phyloP scores from a whole-genome alignment of 2,888 invertebrate species.

The Tetheella fluctuosa region DNA sequence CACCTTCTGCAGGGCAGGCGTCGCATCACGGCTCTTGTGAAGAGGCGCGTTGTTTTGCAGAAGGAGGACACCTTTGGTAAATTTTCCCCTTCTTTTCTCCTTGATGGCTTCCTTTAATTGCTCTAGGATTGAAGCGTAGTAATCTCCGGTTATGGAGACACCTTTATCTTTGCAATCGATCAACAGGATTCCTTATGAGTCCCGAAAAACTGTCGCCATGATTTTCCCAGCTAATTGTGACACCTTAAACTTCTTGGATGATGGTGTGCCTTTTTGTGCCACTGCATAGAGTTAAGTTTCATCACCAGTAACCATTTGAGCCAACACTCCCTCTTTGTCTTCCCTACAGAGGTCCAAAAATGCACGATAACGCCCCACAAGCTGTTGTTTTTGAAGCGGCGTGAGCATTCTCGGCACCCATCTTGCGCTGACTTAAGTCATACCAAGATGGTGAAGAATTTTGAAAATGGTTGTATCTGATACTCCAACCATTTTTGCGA shows the following conservation, averaged over 20 bases:
- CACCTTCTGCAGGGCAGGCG: too few species aligned
- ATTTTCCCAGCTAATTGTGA: conserved; percentile 74
- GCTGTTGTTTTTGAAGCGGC: conserved; percentile 4
- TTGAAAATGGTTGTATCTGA: too few species aligned
- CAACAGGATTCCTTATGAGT: conserved; percentile 22
- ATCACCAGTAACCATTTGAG: conserved; percentile 27
- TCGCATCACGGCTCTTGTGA: too few species aligned
- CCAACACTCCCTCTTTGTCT: conserved; percentile 18
- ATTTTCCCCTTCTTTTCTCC: conserved; percentile 14
- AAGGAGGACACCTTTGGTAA: too few species aligned
- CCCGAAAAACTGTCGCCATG: conserved; percentile 29
- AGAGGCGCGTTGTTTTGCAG: too few species aligned
- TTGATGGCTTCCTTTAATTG: conserved; percentile 21
- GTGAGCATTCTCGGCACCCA: too few species aligned
- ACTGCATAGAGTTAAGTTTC: conserved; percentile 37
- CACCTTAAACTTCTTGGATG: conserved; percentile 31
- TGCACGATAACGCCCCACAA: conserved; percentile 23
- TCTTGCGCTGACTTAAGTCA: too few species aligned
- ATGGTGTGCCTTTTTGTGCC: conserved; percentile 34
- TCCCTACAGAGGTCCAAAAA: conserved; percentile 27
- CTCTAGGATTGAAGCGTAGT: conserved; percentile 28
- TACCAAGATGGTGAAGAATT: too few species aligned
- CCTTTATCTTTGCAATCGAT: conserved; percentile 23
- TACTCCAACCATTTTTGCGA: too few species aligned
- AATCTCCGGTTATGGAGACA: conserved; percentile 20